Evolutionary conservation across 2,888 invertebrate genomes (phyloP), one percentile per base, ranked within the genome.

Genomic region (Formica aserva): DNA sequence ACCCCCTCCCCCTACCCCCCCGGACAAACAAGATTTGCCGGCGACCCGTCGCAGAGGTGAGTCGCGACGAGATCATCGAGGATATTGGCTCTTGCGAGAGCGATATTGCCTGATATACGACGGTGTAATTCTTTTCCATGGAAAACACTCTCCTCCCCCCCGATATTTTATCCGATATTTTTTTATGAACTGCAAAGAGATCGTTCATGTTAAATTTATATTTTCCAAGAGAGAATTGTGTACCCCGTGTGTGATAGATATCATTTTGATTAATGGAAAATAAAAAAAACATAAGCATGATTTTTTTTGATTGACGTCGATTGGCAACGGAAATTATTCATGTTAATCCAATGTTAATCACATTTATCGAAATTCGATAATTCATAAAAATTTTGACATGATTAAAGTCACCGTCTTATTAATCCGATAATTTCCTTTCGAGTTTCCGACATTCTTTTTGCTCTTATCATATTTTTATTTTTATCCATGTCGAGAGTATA

Each of bases 11-110:
- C 32, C 32, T 0, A 4, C 32, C 32, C 0, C 32, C 32, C 32
- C 32, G 5, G 45, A 57, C 41, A 71, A 78, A 78, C 26, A 45
- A 78, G 78, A 78, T 71, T 78, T 71, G 60, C 45, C 15, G 32
- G 26, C 38, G 41, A 22, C 11, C 45, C 45, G 32, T 75, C 29
- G 52, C 67, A 4, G 41, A 38, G 26, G 15, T 11, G 22, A 8
- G 57, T 29, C 26, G 41, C 41, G 29, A 4, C 18, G 63, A 41
- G 77, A 78, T 69, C 69, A 57, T 29, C 32, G 57, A 29, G 57
- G 35, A 76, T 55, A 48, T 66, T 66, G 76, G 35, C 38, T 67
- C 18, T 67, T 26, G 52, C 38, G 41, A 75, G 41, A 45, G 75
- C 62, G 67, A 66, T 55, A 52, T 76, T 35, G 32, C 66, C 52